phyloP scores from a whole-genome alignment of 2,113 vertebrate species.

The Plotosus lineatus region DNA sequence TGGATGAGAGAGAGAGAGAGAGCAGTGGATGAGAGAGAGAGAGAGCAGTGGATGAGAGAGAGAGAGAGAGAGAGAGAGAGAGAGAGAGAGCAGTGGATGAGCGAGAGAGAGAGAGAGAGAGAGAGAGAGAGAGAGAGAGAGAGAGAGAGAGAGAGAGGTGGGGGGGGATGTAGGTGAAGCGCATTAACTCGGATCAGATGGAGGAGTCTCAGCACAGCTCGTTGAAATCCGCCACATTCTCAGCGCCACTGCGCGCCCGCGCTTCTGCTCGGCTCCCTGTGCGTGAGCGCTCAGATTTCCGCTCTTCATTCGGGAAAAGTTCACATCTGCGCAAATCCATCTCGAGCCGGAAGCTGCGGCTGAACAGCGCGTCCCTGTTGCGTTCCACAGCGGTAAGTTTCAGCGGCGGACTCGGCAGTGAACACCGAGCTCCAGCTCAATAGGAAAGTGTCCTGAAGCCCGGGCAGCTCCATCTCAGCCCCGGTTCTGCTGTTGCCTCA shows the following conservation, averaged over 20 bases:
- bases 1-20: background rate
- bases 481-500: background rate
- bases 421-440: too few species aligned
- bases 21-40: background rate
- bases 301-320: conserved; percentile 1
- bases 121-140: too few species aligned
- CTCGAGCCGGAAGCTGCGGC: background rate
- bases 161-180: background rate
- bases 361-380: conserved; percentile 46
- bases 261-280: background rate
- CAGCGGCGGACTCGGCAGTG: too few species aligned
- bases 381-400: conserved; percentile 44
- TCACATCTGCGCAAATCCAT: background rate
- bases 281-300: background rate
- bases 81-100: background rate
- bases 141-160: too few species aligned
- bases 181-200: conserved; percentile 14
- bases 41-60: background rate
- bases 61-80: conserved; percentile 7
- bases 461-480: too few species aligned
- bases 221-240: background rate
- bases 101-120: too few species aligned
- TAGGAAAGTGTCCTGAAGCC: too few species aligned
- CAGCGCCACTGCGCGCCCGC: background rate
- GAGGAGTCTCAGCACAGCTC: conserved; percentile 15